Conservation (phyloP, 1,140 invertebrate genomes). For the Dendrolimus punctatus region DNA sequence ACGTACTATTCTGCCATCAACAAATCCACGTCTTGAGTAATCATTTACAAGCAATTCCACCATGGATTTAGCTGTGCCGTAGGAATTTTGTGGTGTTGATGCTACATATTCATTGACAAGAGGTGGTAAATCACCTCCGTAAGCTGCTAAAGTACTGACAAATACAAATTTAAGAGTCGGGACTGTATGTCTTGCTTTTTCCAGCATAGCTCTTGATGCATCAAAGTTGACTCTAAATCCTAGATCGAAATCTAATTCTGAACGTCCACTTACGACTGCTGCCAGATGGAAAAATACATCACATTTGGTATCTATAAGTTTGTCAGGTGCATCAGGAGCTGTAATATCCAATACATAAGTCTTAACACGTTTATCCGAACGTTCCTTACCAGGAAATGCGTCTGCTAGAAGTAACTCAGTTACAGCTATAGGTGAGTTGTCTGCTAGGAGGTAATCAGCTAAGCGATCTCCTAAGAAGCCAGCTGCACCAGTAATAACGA, state of each 20-base stretch:
- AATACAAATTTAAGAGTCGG: slow-evolving; percentile 35
- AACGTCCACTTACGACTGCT: slow-evolving; percentile 49
- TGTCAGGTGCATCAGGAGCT: slow-evolving; percentile 15
- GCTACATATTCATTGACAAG: slow-evolving; percentile 32
- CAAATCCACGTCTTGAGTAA: slow-evolving; percentile 39
- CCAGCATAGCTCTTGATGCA: slow-evolving; percentile 36
- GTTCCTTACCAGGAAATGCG: slow-evolving; percentile 9
- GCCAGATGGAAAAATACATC: slow-evolving; percentile 48
- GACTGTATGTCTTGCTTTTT: slow-evolving; percentile 24
- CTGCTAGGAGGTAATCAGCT: slow-evolving; percentile 24
- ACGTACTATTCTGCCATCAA: slow-evolving; percentile 36
- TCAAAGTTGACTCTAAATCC: slow-evolving; percentile 51
- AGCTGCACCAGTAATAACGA: slow-evolving; percentile 46
- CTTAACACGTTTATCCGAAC: slow-evolving; percentile 21
- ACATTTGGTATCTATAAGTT: slow-evolving; percentile 16
- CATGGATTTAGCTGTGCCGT: slow-evolving; percentile 50
- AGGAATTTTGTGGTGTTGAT: slow-evolving; percentile 42
- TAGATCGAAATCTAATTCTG: slow-evolving; percentile 50
- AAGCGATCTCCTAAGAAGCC: slow-evolving; percentile 44
- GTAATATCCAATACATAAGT: slow-evolving; percentile 24
- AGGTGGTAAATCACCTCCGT: slow-evolving; percentile 39
- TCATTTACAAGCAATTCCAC: slow-evolving; percentile 51
- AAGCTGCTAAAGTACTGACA: slow-evolving; percentile 42
- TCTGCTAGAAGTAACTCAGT: slow-evolving; percentile 32
- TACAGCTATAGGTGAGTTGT: slow-evolving; percentile 23